Conservation (phyloP, 2,797 vertebrate genomes). For the Antrozous pallidus region DNA sequence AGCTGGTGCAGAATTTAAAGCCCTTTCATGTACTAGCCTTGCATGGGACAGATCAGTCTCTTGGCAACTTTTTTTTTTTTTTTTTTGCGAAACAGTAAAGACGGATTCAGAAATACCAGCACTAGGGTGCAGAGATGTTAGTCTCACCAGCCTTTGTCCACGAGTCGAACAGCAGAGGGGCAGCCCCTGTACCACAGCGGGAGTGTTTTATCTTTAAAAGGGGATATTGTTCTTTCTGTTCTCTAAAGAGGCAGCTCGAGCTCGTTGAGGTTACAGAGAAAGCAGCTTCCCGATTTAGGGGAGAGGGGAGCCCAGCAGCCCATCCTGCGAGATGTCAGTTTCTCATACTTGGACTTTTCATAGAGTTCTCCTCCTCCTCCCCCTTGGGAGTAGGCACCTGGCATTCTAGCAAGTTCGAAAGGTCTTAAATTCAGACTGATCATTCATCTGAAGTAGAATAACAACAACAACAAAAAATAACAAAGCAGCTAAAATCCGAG, state of each 20-base stretch:
- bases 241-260: constrained; percentile 56
- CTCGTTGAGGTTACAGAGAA: constrained; percentile 56
- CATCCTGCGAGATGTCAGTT: neutral
- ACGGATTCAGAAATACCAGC: neutral
- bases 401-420: constrained; percentile 34
- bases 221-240: constrained; percentile 68
- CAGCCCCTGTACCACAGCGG: neutral
- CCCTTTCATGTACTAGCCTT: neutral
- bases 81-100: neutral
- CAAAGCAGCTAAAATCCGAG: constrained; percentile 27
- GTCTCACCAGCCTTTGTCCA: neutral
- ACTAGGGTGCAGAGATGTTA: neutral
- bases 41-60: neutral
- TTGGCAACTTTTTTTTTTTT: neutral
- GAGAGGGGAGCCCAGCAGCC: neutral
- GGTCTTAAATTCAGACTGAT: constrained; percentile 22
- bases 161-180: neutral
- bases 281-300: constrained; percentile 57
- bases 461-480: neutral
- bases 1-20: neutral
- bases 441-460: constrained; percentile 45
- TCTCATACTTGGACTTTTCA: neutral
- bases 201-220: constrained; percentile 42
- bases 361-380: neutral
- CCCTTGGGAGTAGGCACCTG: neutral